phyloP scores from a whole-genome alignment of 2,113 vertebrate species.

The Naja naja region DNA sequence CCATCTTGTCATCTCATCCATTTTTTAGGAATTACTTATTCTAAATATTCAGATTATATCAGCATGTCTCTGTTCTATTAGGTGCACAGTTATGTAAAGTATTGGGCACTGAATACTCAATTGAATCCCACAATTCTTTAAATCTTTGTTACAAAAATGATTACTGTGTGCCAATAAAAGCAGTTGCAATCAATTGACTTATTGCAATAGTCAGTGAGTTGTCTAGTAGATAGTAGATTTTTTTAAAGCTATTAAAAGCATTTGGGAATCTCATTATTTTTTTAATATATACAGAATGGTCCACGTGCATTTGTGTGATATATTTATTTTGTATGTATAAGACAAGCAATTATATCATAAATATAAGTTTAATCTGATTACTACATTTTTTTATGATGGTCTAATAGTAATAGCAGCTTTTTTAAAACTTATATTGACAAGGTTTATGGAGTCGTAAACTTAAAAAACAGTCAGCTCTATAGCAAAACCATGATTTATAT shows the following conservation, averaged over 20 bases:
- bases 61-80: accelerated
- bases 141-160: background rate
- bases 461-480: conserved; percentile 54
- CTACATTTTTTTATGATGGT: conserved; percentile 49
- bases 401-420: conserved; percentile 47
- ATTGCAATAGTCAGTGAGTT: background rate
- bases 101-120: background rate
- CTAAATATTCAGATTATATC: background rate
- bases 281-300: background rate
- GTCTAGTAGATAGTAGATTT: background rate
- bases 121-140: conserved; percentile 5
- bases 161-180: conserved; percentile 2
- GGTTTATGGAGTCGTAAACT: conserved; percentile 66
- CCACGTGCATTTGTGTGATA: conserved; percentile 40
- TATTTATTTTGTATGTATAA: conserved; percentile 59
- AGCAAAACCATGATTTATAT: conserved; percentile 63
- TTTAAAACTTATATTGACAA: conserved; percentile 63
- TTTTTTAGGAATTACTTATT: too few relatives aligned
- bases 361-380: conserved; percentile 62
- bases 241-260: conserved; percentile 10
- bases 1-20: background rate
- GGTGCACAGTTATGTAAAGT: background rate
- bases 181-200: background rate
- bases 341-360: conserved; percentile 59
- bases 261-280: background rate